These are phyloP conservation scores for Bombus impatiens DNA, from an alignment of 1,140 invertebrate species.

Conservation along the genomic window DNA sequence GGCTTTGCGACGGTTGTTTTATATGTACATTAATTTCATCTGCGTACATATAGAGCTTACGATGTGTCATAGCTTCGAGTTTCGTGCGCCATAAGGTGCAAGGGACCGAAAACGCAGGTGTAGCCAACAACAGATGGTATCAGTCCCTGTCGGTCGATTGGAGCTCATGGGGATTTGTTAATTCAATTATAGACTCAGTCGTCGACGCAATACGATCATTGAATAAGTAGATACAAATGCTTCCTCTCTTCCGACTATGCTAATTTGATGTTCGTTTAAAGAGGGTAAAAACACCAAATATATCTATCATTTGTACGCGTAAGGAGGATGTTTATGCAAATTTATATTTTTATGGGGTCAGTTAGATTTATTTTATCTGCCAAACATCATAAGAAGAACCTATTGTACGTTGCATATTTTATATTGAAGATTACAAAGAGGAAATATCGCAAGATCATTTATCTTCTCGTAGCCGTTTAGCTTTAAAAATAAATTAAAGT, in stretches of 20 bases:
- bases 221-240: slow-evolving; percentile 12
- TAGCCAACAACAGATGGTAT: slow-evolving; percentile 74
- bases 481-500: too few species aligned
- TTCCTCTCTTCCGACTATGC: too few species aligned
- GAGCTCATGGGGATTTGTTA: slow-evolving; percentile 65
- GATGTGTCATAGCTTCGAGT: slow-evolving; percentile 45
- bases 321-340: not conserved
- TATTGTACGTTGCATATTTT: too few species aligned
- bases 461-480: too few species aligned
- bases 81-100: slow-evolving; percentile 53
- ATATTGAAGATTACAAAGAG: too few species aligned
- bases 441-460: too few species aligned
- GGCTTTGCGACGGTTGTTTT: slow-evolving; percentile 1
- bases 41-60: not conserved
- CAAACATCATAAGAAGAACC: not conserved
- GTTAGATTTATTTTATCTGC: not conserved
- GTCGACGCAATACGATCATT: slow-evolving; percentile 9
- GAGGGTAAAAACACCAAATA: not conserved
- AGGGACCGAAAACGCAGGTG: slow-evolving; percentile 72
- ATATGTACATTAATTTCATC: slow-evolving; percentile 28
- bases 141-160: slow-evolving; percentile 74
- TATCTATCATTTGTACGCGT: not conserved
- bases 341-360: not conserved
- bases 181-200: slow-evolving; percentile 54
- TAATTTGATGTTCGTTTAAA: not conserved